Base-by-base conservation (phyloP, 2,113 vertebrate species). In the Cryptotis parvus region DNA sequence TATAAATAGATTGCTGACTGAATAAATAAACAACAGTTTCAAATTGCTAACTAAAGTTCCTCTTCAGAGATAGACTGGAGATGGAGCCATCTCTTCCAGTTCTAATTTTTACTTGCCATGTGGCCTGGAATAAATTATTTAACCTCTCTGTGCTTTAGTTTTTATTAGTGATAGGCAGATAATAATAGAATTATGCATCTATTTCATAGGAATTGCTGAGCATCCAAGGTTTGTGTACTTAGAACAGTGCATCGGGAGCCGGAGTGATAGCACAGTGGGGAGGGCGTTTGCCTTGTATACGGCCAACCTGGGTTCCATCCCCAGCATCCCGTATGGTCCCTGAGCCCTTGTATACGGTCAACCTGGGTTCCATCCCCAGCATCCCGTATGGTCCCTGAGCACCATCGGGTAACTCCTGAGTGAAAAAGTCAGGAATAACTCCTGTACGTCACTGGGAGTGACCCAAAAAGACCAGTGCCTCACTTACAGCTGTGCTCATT, bases 11-110 rank as follows among this genome's bases (percentile, higher is more conserved):
- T 74, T 78, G 75, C 39, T 39, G 41, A 68, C 16, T 10, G 22
- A 61, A 41, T 72, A 43, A 73, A 63, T 39, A 65, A 58, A 77
- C 37, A n/a, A 9, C 12, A 18, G 22, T 74, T 31, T 69, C 45
- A 91, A 58, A 37, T 45, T 83, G 55, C 52, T 63, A 81, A 73
- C 55, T 18, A n/a, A 88, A 55, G 37, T 20, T 20, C 55, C 35
- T 58, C 80, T 82, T 77, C 89, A 31, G 2, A 58, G 55, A 31
- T 26, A 80, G 72, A 61, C 20, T 33, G 69, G 41, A 63, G 76
- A 39, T 70, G 55, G 65, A 78, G 80, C 81, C 68, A 24, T 26
- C 41, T 33, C 63, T 55, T 27, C 4, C 29, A 35, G 41, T 31
- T 86, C 39, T 37, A 33, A 29, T 41, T 35, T 68, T 80, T 52